Base-by-base conservation (phyloP, 1,140 invertebrate species). In the Drosophila truncata region DNA sequence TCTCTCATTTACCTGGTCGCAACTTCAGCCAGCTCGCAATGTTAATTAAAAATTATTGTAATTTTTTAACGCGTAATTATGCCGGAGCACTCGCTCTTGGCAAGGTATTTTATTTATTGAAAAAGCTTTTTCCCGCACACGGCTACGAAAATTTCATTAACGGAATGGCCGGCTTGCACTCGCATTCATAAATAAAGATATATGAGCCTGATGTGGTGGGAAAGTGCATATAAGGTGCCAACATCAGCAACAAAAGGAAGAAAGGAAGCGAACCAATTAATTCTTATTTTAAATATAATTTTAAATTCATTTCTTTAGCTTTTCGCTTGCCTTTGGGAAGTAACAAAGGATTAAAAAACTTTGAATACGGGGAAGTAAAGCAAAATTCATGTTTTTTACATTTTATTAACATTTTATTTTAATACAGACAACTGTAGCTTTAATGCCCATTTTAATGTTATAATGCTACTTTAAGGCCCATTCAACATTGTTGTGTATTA, bases 21-120 rank as follows among this genome's bases (percentile, higher is more conserved):
- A 23, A 41, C 52, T 54, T 54, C 65, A 25, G 62, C 64, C 54
- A 49, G 44, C 27, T 50, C 44, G 47, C 75, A 73, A 84, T 84
- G 73, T 90, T 88, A 88, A 90, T 88, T 88, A 88, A 88, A 90
- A 88, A 88, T 88, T 90, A 90, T 88, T 88, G 85, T 88, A 90
- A 78, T 82, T 83, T 75, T 73, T 73, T 58, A 74, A 81, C 76
- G 73, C 78, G 62, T 78, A 84, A 84, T 88, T 84, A 88, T 90
- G 82, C 80, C 42, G 25, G 47, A 63, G 67, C 77, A 84, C 72
- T 84, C 61, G 60, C 25, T 61, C 52, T 35, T 55, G 63, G n/a
- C 37, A 16, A 29, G 25, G 55, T 42, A 44, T 20, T 76, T 80
- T 83, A 83, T 86, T 82, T 80, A 76, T 86, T 82, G 69, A 64